Evolutionary conservation across 64 coral and sea anemone genomes (phyloP).

Genomic region (Porites lutea): DNA sequence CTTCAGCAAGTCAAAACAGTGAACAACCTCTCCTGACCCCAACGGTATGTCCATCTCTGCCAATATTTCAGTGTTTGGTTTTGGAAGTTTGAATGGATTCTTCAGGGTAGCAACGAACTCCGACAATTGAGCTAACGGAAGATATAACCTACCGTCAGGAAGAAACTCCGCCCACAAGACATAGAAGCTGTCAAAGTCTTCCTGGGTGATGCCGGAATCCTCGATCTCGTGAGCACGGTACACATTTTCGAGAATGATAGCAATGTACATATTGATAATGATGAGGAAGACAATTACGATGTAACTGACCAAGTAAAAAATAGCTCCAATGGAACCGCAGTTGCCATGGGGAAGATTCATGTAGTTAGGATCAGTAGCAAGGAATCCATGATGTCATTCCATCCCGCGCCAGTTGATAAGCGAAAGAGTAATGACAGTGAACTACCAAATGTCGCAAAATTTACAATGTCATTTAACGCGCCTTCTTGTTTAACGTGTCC

Average conservation of each 20-base stretch:
- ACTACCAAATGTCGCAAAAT: conserved; percentile 83
- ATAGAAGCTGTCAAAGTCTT: conserved; percentile 89
- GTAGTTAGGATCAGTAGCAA: conserved; percentile 76
- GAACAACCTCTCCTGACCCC: conserved; percentile 69
- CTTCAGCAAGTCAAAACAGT: conserved; percentile 94
- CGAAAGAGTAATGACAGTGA: conserved; percentile 86
- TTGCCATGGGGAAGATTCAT: conserved; percentile 68
- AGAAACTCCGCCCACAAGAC: conserved; percentile 84
- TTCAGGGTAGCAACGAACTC: conserved; percentile 81
- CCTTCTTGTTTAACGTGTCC: conserved; percentile 77
- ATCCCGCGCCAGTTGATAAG: conserved; percentile 78
- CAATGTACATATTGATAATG: conserved; percentile 97
- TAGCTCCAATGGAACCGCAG: conserved; percentile 74
- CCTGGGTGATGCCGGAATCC: conserved; percentile 83
- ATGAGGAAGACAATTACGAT: conserved; percentile 82
- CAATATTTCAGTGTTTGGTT: conserved; percentile 33
- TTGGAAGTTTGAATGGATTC: conserved; percentile 71
- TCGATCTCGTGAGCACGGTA: conserved; percentile 82
- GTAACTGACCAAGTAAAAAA: conserved; percentile 73
- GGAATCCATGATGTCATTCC: conserved; percentile 87
- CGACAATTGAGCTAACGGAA: conserved; percentile 72
- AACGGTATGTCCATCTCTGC: conserved; percentile 72
- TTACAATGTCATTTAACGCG: conserved; percentile 76
- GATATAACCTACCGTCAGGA: conserved; percentile 79
- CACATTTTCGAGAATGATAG: conserved; percentile 86